Evolutionary conservation across 2,797 vertebrate genomes (phyloP).

Genomic region (Arctocebus calabarensis): DNA sequence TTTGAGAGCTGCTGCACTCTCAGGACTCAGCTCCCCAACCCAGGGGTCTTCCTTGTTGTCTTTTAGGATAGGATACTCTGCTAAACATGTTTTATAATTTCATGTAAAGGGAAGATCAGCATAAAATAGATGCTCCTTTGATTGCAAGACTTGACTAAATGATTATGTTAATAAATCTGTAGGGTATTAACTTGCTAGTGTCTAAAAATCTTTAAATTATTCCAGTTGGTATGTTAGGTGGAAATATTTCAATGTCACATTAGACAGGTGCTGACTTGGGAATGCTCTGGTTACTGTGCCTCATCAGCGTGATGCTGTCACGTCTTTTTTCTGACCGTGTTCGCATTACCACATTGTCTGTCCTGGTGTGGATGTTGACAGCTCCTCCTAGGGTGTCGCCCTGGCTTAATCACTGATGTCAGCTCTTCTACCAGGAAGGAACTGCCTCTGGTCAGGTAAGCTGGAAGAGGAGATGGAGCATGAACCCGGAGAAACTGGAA

Average conservation of each 20-base stretch:
- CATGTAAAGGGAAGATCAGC: neutral
- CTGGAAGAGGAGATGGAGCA: neutral
- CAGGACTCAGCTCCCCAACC: neutral
- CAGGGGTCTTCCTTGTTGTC: neutral
- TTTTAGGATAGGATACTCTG: neutral
- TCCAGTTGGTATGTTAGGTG: neutral
- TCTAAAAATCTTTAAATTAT: conserved; percentile 37
- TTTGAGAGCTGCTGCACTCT: neutral
- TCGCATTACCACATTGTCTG: neutral
- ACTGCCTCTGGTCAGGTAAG: neutral
- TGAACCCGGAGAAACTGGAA: neutral
- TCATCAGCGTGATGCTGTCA: neutral
- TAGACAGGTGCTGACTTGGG: neutral
- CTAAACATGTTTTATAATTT: neutral
- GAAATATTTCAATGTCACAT: neutral
- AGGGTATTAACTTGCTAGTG: neutral
- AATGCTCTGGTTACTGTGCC: neutral
- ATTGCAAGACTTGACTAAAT: neutral
- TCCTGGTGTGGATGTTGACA: neutral
- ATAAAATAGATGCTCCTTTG: neutral
- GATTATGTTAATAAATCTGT: neutral
- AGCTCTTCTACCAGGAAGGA: neutral
- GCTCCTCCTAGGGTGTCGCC: no score
- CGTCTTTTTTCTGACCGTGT: neutral
- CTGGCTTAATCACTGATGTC: neutral